Percentiles rank a stretch among this genome's conserved stretches.
Conservation (phyloP, 2,113 vertebrate genomes). For the Sitta europaea region DNA sequence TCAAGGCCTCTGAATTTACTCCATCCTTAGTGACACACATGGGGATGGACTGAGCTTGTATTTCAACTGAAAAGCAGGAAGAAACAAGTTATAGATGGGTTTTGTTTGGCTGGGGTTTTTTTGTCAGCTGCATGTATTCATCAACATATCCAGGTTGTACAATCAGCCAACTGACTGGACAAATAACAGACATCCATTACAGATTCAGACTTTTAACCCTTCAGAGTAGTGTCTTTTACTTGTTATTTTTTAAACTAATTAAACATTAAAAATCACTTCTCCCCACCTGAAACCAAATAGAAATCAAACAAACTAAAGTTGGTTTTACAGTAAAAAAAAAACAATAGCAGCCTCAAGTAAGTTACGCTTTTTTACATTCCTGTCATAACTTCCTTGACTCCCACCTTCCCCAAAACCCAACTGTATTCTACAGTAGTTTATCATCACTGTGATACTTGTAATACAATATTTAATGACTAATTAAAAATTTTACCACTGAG, state of each 20-base stretch:
- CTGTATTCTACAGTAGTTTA: neutral
- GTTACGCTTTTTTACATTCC: neutral
- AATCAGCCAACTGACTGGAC: neutral
- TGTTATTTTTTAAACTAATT: neutral
- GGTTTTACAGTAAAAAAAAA: neutral
- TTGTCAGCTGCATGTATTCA: neutral
- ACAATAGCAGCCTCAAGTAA: neutral
- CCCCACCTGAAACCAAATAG: conserved; percentile 31
- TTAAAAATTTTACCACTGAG: conserved; percentile 48
- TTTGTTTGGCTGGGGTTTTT: conserved; percentile 21
- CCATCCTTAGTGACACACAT: neutral
- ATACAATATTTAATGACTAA: conserved; percentile 51
- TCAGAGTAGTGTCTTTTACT: conserved; percentile 38
- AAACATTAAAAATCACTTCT: conserved; percentile 21
- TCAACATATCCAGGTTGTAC: neutral
- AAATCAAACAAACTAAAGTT: neutral
- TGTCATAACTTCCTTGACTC: neutral
- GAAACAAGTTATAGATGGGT: conserved; percentile 22
- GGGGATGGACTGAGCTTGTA: neutral
- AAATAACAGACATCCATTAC: neutral
- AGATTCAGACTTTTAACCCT: conserved; percentile 41
- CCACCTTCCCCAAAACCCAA: neutral
- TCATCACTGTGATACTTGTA: conserved; percentile 16
- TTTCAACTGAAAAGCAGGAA: conserved; percentile 38
- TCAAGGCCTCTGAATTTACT: conserved; percentile 38